Evolutionary conservation across 1,140 invertebrate genomes (phyloP).

Genomic region (Batillaria attramentaria): DNA sequence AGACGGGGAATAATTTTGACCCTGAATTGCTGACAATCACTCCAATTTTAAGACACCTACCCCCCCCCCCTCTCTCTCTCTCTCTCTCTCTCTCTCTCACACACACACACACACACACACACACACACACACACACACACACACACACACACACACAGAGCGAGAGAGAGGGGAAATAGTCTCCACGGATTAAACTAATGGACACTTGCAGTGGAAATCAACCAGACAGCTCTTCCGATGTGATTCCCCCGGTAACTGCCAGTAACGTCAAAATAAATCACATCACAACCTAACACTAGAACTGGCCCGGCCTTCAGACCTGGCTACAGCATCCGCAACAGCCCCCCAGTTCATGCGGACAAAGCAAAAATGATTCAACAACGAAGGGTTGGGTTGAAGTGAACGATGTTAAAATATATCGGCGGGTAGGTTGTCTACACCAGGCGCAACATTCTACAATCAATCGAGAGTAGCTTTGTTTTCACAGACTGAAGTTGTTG

Average conservation of each 20-base stretch:
- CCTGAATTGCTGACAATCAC: background rate
- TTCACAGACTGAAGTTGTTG: background rate
- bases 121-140: conserved; percentile 3
- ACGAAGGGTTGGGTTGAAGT: too few species aligned
- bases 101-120: conserved; percentile 14
- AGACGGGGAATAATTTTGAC: background rate
- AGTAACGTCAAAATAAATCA: background rate
- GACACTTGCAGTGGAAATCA: too few species aligned
- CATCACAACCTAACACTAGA: background rate
- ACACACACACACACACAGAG: background rate
- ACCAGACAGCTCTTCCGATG: background rate
- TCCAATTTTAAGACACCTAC: background rate
- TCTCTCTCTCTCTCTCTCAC: background rate
- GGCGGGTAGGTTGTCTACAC: background rate
- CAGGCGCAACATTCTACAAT: background rate
- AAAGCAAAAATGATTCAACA: too few species aligned
- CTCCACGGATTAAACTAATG: too few species aligned
- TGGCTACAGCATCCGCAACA: too few species aligned
- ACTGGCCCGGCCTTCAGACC: too few species aligned
- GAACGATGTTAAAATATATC: background rate
- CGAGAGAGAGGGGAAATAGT: too few species aligned
- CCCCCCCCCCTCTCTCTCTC: background rate
- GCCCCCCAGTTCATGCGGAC: too few species aligned
- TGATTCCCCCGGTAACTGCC: background rate
- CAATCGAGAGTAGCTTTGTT: background rate